These are phyloP conservation scores for Drosophila biarmipes DNA, from an alignment of 1,140 invertebrate species.

Conservation along the genomic window DNA sequence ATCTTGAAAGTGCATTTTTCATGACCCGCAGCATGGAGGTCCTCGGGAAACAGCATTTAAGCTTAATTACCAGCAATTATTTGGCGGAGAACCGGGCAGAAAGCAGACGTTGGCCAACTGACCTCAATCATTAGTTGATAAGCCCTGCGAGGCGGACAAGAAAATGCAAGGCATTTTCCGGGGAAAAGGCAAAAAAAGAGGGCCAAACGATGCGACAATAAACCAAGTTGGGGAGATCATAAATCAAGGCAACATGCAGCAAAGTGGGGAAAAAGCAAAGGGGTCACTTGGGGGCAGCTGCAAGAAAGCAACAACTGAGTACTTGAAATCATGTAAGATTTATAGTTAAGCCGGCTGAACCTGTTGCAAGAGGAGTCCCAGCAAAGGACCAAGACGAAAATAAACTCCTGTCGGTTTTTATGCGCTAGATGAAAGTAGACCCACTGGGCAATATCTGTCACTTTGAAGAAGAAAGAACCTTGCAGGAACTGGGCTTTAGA, in stretches of 20 bases:
- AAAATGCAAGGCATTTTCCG: slow-evolving; percentile 24
- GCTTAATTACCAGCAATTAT: slow-evolving; percentile 73
- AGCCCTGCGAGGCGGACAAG: slow-evolving; percentile 46
- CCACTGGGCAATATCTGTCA: slow-evolving; percentile 13
- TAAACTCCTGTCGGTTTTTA: slow-evolving; percentile 36
- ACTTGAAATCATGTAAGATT: slow-evolving; percentile 70
- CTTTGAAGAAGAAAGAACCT: slow-evolving; percentile 6
- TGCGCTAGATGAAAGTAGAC: slow-evolving; percentile 1
- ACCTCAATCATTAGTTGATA: slow-evolving; percentile 81
- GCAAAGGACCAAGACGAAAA: slow-evolving; percentile 5
- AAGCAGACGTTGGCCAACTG: slow-evolving; percentile 42
- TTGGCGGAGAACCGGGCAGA: slow-evolving; percentile 25
- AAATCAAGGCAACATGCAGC: slow-evolving; percentile 67
- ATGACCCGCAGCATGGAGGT: slow-evolving; percentile 20
- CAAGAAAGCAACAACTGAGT: slow-evolving; percentile 37
- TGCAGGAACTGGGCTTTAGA: slow-evolving; percentile 5
- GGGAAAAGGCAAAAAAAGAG: slow-evolving; percentile 32
- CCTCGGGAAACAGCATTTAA: slow-evolving; percentile 53
- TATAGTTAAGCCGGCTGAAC: slow-evolving; percentile 69
- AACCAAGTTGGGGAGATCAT: slow-evolving; percentile 62
- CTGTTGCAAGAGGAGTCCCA: slow-evolving; percentile 34
- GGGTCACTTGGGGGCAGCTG: slow-evolving; percentile 38
- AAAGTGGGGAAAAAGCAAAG: slow-evolving; percentile 29
- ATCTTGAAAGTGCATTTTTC: slow-evolving; percentile 68
- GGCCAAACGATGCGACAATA: slow-evolving; percentile 50